Evolutionary conservation across 2,113 vertebrate species (phyloP).

Genomic region (Indicator maculatus): DNA sequence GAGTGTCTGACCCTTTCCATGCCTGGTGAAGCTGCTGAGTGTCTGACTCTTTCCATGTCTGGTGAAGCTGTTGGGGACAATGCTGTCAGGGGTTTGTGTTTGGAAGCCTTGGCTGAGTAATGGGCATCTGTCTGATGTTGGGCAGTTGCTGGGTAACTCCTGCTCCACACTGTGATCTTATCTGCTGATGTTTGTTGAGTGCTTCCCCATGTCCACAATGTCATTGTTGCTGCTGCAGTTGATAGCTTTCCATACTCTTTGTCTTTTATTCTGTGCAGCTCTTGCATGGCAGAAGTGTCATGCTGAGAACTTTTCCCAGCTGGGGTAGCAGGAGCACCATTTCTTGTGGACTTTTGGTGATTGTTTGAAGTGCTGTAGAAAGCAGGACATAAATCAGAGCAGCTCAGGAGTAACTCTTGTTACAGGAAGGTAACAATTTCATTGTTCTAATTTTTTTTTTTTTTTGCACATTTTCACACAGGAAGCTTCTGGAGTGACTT

Average conservation of each 20-base stretch:
- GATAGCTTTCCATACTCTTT: background rate
- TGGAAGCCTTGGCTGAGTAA: background rate
- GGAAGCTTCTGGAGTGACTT: background rate
- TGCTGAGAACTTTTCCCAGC: background rate
- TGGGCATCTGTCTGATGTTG: fast-evolving
- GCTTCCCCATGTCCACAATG: background rate
- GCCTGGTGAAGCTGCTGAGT: no score
- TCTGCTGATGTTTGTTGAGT: no score
- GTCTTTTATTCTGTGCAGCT: background rate
- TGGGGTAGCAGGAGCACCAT: background rate
- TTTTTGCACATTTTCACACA: background rate
- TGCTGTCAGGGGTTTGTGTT: background rate
- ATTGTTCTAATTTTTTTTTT: background rate
- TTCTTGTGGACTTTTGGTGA: background rate
- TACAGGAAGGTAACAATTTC: background rate
- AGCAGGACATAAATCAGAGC: background rate
- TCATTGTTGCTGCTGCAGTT: background rate
- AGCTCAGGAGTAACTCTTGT: background rate
- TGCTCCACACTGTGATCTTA: background rate
- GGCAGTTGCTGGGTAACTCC: background rate
- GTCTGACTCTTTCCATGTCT: no score
- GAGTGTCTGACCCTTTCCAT: no score
- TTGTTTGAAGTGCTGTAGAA: background rate
- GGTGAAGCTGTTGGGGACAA: background rate
- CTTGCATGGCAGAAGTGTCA: background rate